Conservation (phyloP, 1,140 invertebrate species). For the Zaprionus taronus region DNA sequence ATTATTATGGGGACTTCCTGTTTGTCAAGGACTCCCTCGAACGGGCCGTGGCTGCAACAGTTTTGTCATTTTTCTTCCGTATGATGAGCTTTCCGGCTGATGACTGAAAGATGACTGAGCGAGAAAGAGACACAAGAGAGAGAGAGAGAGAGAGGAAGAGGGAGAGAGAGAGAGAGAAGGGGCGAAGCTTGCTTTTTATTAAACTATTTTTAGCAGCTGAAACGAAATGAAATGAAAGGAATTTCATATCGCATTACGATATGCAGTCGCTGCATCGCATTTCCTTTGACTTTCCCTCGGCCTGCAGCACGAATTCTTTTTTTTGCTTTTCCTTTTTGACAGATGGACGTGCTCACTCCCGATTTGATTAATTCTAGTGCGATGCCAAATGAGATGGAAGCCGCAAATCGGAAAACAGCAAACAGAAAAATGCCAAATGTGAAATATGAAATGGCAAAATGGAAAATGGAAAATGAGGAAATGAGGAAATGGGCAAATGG, state of each 20-base stretch:
- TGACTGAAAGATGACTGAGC: not conserved
- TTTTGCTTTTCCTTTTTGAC: not conserved
- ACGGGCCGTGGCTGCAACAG: not conserved
- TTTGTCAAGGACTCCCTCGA: not conserved
- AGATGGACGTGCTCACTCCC: conserved; percentile 2
- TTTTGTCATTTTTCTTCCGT: conserved; percentile 8
- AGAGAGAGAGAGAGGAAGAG: not conserved
- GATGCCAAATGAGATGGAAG: not conserved
- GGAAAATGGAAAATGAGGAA: not conserved
- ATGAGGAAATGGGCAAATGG: not conserved
- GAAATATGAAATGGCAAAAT: conserved; percentile 33
- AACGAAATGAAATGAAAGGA: not conserved
- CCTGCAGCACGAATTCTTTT: not conserved
- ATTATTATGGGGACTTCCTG: not conserved
- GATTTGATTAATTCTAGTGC: conserved; percentile 55
- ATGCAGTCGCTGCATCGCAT: not conserved
- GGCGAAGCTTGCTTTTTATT: not conserved
- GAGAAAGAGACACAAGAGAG: not conserved
- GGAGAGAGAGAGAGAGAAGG: not conserved
- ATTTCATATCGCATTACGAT: conserved; percentile 1
- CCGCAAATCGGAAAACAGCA: not conserved
- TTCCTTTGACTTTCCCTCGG: not conserved
- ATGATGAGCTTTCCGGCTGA: not conserved
- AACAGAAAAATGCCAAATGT: not conserved
- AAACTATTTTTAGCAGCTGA: not conserved